phyloP scores from a whole-genome alignment of 2,888 invertebrate species.

The Germaria angustata region DNA sequence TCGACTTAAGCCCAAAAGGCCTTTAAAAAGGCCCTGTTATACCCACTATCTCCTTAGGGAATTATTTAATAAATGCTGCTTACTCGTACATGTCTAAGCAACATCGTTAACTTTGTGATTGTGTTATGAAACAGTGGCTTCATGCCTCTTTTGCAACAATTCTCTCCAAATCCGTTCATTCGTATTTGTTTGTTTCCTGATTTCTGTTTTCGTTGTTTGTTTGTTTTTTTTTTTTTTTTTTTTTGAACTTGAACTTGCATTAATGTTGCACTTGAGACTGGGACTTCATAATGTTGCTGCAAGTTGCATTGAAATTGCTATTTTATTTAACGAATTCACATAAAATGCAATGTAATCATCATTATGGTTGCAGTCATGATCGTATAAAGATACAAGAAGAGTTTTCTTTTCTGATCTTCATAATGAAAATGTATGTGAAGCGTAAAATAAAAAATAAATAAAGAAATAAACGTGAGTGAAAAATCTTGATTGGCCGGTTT shows the following conservation, averaged over 20 bases:
- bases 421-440: background rate
- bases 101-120: slow-evolving; percentile 10
- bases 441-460: background rate
- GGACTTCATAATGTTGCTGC: slow-evolving; percentile 35
- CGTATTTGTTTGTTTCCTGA: slow-evolving; percentile 46
- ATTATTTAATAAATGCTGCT: background rate
- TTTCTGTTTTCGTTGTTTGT: slow-evolving; percentile 2
- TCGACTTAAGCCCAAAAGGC: background rate
- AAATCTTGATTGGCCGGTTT: slow-evolving; percentile 65
- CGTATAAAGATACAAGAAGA: background rate
- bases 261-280: slow-evolving; percentile 27
- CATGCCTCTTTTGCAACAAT: background rate
- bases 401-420: slow-evolving; percentile 20
- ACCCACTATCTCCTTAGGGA: background rate
- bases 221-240: background rate
- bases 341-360: slow-evolving; percentile 36
- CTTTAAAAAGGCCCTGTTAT: background rate
- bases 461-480: slow-evolving; percentile 9
- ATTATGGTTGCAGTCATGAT: slow-evolving; percentile 38
- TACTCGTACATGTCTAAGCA: background rate
- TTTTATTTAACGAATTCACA: slow-evolving; percentile 17
- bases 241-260: slow-evolving; percentile 64
- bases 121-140: slow-evolving; percentile 50
- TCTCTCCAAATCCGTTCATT: background rate
- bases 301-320: slow-evolving; percentile 24